Conservation (phyloP, 2,888 invertebrate species). For the Sinotaia quadrata region DNA sequence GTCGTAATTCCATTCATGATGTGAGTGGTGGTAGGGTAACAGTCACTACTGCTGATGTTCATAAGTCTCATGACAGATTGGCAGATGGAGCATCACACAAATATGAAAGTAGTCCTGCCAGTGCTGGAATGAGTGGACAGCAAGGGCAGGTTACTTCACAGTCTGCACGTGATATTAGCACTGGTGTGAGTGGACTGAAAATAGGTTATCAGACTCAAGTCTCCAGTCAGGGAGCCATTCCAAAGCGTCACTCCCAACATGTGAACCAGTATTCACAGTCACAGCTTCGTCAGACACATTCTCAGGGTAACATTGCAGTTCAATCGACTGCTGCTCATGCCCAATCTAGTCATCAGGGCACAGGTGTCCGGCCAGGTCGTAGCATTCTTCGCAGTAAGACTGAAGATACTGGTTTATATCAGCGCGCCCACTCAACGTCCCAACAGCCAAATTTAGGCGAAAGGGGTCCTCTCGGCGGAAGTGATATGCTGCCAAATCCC, state of each 20-base stretch:
- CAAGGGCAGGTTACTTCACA: background rate
- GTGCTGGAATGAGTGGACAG: background rate
- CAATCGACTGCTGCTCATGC: background rate
- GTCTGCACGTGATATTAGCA: slow-evolving; percentile 9
- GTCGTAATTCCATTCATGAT: slow-evolving; percentile 1
- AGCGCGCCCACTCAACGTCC: slow-evolving; percentile 10
- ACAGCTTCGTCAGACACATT: slow-evolving; percentile 14
- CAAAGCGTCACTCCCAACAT: slow-evolving; percentile 32
- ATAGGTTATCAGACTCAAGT: slow-evolving; percentile 10
- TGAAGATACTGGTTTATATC: slow-evolving; percentile 30
- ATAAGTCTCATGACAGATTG: slow-evolving; percentile 23
- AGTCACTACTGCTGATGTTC: slow-evolving; percentile 29
- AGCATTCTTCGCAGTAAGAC: slow-evolving; percentile 42
- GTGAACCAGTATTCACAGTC: background rate
- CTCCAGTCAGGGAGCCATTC: slow-evolving; percentile 39
- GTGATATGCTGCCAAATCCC: slow-evolving; percentile 25
- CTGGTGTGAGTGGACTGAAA: slow-evolving; percentile 13
- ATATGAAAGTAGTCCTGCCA: slow-evolving; percentile 23
- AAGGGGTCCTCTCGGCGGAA: slow-evolving; percentile 52
- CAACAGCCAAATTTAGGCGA: slow-evolving; percentile 49
- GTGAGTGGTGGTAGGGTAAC: slow-evolving; percentile 15
- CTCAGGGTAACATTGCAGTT: slow-evolving; percentile 10
- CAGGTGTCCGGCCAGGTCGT: background rate
- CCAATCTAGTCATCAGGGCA: background rate
- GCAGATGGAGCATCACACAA: slow-evolving; percentile 35